A percentile compares a stretch with the other conserved stretches of the same genome.
These are phyloP conservation scores for Cephus cinctus DNA, from an alignment of 1,140 invertebrate species.

Conservation along the genomic window DNA sequence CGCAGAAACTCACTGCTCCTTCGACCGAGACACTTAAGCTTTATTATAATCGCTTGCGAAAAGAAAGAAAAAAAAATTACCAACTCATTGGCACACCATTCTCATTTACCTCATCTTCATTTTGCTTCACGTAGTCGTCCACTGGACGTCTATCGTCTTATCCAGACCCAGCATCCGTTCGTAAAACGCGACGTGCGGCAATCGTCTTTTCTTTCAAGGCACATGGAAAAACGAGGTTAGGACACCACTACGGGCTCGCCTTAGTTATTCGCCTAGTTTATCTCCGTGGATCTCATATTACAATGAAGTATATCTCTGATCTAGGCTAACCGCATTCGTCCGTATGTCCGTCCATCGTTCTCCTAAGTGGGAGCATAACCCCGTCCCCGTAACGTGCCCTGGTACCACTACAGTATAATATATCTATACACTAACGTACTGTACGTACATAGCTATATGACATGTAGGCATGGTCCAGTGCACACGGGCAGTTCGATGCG, in stretches of 20 bases:
- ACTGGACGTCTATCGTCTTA: too few relatives aligned
- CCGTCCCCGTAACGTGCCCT: slow-evolving; percentile 15
- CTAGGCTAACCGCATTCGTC: slow-evolving; percentile 21
- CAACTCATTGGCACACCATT: not conserved
- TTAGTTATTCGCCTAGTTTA: slow-evolving; percentile 23
- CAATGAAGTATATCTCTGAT: slow-evolving; percentile 8
- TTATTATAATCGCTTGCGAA: slow-evolving; percentile 5
- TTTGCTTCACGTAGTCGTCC: slow-evolving; percentile 11
- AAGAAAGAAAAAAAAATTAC: not conserved
- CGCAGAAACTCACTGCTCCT: slow-evolving; percentile 18
- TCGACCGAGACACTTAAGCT: slow-evolving; percentile 6
- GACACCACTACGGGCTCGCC: slow-evolving; percentile 21
- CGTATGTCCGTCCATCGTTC: slow-evolving; percentile 11
- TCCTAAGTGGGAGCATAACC: slow-evolving; percentile 20
- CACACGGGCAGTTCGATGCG: too few relatives aligned
- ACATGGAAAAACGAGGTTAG: slow-evolving; percentile 20
- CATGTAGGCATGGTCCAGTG: too few relatives aligned
- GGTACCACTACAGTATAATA: not conserved
- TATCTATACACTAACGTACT: not conserved
- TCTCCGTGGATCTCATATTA: slow-evolving; percentile 16
- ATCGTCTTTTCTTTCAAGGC: too few relatives aligned
- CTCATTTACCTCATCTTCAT: not conserved
- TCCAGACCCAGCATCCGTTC: too few relatives aligned
- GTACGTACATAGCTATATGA: too few relatives aligned
- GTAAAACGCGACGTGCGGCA: too few relatives aligned